These are phyloP conservation scores for Diachasmimorpha longicaudata DNA, from an alignment of 1,140 invertebrate species.

Conservation along the genomic window DNA sequence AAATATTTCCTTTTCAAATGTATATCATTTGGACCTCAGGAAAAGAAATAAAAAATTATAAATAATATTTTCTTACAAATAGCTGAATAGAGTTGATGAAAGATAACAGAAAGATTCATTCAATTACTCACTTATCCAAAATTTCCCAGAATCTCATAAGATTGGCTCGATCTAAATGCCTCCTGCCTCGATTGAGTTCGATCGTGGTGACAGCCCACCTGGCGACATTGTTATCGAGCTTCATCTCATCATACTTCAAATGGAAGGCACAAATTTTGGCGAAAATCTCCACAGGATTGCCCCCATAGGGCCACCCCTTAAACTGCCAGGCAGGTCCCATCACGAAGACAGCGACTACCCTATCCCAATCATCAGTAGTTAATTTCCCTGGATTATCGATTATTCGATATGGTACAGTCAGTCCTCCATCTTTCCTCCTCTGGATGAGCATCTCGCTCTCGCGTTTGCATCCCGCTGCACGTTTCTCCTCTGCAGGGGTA, in stretches of 20 bases:
- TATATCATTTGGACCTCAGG: too few relatives aligned
- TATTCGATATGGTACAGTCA: constrained; percentile 89
- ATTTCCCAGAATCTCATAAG: constrained; percentile 97
- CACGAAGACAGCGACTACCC: constrained; percentile 98
- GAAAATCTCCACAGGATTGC: constrained; percentile 98
- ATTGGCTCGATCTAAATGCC: constrained; percentile 95
- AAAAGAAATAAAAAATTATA: too few relatives aligned
- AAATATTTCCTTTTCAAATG: too few relatives aligned
- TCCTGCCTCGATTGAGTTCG: constrained; percentile 87
- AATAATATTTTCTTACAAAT: too few relatives aligned
- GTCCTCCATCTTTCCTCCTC: constrained; percentile 72
- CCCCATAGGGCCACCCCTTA: constrained; percentile 99
- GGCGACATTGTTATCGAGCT: constrained; percentile 90
- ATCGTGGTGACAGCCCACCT: constrained; percentile 96
- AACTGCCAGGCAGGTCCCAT: constrained; percentile 99
- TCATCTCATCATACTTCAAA: constrained; percentile 96
- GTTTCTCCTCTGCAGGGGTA: constrained; percentile 80
- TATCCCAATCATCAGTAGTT: constrained; percentile 94
- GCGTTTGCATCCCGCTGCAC: constrained; percentile 78
- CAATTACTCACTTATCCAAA: constrained; percentile 82
- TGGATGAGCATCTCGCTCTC: constrained; percentile 97
- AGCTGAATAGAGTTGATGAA: too few relatives aligned
- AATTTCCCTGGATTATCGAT: constrained; percentile 96
- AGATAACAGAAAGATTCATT: constrained; percentile 4
- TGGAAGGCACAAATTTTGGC: constrained; percentile 97